Evolutionary conservation across 2,888 invertebrate genomes (phyloP).

Genomic region (Hyposoter dolosus): DNA sequence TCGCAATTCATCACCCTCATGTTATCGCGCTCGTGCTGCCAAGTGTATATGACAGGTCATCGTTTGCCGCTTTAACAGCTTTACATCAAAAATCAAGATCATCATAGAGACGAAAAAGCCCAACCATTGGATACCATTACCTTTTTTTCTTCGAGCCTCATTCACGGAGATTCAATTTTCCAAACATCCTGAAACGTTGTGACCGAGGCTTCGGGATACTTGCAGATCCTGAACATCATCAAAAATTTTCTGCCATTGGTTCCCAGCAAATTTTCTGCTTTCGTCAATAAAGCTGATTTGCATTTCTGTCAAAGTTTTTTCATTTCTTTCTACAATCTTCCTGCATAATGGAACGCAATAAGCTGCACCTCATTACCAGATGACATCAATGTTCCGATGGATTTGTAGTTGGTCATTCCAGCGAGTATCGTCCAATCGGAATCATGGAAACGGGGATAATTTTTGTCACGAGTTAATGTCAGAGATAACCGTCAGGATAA

Average conservation of each 20-base stretch:
- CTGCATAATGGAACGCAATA: background rate
- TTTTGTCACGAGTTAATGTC: conserved; percentile 27
- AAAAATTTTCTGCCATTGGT: background rate
- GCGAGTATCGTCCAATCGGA: background rate
- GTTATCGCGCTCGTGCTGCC: conserved; percentile 25
- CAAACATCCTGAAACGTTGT: background rate
- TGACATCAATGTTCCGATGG: background rate
- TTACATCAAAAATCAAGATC: background rate
- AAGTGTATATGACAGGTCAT: conserved; percentile 2
- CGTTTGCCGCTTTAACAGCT: background rate
- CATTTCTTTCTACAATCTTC: background rate
- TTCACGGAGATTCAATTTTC: background rate
- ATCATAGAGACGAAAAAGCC: background rate
- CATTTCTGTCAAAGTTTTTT: background rate
- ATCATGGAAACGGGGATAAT: conserved; percentile 42
- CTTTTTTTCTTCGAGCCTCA: background rate
- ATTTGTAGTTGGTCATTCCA: background rate
- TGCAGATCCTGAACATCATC: background rate
- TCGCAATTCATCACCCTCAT: conserved; percentile 71
- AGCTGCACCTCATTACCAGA: background rate
- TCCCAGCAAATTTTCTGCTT: background rate
- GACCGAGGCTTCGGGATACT: no score
- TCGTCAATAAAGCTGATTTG: background rate
- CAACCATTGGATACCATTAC: background rate
- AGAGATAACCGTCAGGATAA: conserved; percentile 1